Evolutionary conservation across 2,797 vertebrate species (phyloP).

Genomic region (Acanthurus leucopareius): DNA sequence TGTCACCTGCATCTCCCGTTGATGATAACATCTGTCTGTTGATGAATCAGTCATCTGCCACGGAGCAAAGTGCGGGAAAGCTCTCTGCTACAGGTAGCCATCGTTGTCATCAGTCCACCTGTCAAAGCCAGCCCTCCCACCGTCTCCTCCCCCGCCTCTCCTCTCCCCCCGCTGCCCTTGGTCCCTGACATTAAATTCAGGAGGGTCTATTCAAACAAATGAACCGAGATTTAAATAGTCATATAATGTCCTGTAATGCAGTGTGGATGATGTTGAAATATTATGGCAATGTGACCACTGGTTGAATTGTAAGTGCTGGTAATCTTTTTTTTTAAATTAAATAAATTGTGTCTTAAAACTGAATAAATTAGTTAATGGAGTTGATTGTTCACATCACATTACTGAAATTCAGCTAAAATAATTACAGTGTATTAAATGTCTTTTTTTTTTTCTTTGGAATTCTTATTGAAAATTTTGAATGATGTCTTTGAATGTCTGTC

Average conservation of each 20-base stretch:
- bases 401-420: too few species aligned
- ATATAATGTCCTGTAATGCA: neutral
- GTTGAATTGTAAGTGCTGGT: neutral
- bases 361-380: too few species aligned
- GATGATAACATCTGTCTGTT: conserved; percentile 68
- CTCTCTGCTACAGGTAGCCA: conserved; percentile 46
- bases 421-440: too few species aligned
- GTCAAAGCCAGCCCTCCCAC: conserved; percentile 55
- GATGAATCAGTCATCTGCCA: conserved; percentile 60
- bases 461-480: too few species aligned
- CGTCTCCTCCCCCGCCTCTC: conserved; percentile 15
- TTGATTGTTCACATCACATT: too few species aligned
- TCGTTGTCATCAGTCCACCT: conserved; percentile 60
- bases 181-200: conserved; percentile 36
- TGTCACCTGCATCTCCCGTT: conserved; percentile 57
- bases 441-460: too few species aligned
- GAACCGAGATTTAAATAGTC: conserved; percentile 14
- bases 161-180: conserved; percentile 54
- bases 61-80: conserved; percentile 66
- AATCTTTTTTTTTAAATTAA: neutral
- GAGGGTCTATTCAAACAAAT: neutral
- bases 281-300: neutral
- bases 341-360: conserved; percentile 16
- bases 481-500: too few species aligned
- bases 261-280: neutral